Percentiles rank a stretch among this genome's conserved stretches.
These are phyloP conservation scores for Crotalus horridus DNA, from an alignment of 2,113 vertebrate species.

Conservation along the genomic window DNA sequence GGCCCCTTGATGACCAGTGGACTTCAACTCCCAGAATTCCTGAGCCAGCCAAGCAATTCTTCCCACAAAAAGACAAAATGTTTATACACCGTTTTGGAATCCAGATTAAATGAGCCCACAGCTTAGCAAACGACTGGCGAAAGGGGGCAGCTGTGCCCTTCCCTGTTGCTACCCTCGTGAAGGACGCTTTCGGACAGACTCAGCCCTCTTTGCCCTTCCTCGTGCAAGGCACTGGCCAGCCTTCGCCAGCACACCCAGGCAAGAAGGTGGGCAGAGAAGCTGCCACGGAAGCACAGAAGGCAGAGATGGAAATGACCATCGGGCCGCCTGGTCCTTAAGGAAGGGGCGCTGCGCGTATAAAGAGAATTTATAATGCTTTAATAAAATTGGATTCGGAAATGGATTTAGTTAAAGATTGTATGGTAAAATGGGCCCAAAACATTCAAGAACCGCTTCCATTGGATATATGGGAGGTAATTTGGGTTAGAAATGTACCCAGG, in stretches of 20 bases:
- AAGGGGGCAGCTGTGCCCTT: not conserved
- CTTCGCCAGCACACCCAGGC: no score
- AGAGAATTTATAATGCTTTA: no score
- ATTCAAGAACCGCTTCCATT: no score
- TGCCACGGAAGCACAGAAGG: not conserved
- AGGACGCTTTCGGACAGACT: not conserved
- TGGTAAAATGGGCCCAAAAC: no score
- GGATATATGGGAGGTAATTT: no score
- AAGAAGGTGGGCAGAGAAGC: not conserved
- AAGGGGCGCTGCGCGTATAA: no score
- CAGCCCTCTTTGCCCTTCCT: no score
- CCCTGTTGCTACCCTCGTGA: not conserved
- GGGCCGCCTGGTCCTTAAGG: no score
- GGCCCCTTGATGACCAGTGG: not conserved
- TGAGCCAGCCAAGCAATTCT: not conserved
- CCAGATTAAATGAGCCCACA: not conserved
- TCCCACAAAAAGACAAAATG: not conserved
- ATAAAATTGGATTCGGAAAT: no score
- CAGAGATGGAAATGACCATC: not conserved
- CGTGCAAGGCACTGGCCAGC: no score
- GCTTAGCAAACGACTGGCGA: not conserved
- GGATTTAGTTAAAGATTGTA: no score
- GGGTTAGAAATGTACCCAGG: no score
- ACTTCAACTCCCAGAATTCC: not conserved
- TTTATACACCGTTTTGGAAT: not conserved